Percentiles rank a stretch among this genome's conserved stretches.
Evolutionary conservation across 2,113 vertebrate species (phyloP).

Genomic region (Phrynosoma blainvillii): DNA sequence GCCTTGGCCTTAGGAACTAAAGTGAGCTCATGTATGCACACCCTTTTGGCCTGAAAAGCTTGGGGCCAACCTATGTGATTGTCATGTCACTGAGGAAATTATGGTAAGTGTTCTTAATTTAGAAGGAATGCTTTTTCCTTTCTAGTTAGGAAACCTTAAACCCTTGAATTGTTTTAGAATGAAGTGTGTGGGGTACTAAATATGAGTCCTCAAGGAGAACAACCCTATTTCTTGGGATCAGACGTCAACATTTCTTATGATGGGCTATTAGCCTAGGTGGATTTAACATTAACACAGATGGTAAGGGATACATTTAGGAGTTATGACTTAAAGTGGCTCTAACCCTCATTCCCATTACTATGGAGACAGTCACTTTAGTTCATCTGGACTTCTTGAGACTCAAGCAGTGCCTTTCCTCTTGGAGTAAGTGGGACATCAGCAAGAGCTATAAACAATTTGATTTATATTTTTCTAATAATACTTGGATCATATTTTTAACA

Average conservation of each 20-base stretch:
- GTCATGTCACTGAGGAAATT: constrained; percentile 25
- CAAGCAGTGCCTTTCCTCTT: not conserved
- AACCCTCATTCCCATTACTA: not conserved
- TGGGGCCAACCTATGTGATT: constrained; percentile 25
- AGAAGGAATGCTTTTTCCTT: constrained; percentile 6
- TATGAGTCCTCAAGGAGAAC: constrained; percentile 40
- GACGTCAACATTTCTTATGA: too few species aligned
- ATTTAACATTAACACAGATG: not conserved
- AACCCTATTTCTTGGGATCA: not conserved
- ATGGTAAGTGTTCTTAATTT: constrained; percentile 9
- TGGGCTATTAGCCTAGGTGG: not conserved
- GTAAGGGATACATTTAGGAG: not conserved
- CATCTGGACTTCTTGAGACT: not conserved
- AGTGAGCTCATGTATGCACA: constrained; percentile 25
- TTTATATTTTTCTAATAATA: not conserved
- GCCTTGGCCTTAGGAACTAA: constrained; percentile 23
- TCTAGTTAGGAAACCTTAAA: constrained; percentile 12
- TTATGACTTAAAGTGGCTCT: not conserved
- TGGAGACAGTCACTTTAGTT: not conserved
- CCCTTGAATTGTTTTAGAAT: constrained; percentile 28
- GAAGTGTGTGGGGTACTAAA: constrained; percentile 6
- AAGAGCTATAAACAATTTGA: not conserved
- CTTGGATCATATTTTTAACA: too few species aligned
- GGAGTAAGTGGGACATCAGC: too few species aligned
- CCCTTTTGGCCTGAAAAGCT: constrained; percentile 39